These are phyloP conservation scores for Sterrhoptilus dennistouni DNA, from an alignment of 2,113 vertebrate species.

Conservation along the genomic window DNA sequence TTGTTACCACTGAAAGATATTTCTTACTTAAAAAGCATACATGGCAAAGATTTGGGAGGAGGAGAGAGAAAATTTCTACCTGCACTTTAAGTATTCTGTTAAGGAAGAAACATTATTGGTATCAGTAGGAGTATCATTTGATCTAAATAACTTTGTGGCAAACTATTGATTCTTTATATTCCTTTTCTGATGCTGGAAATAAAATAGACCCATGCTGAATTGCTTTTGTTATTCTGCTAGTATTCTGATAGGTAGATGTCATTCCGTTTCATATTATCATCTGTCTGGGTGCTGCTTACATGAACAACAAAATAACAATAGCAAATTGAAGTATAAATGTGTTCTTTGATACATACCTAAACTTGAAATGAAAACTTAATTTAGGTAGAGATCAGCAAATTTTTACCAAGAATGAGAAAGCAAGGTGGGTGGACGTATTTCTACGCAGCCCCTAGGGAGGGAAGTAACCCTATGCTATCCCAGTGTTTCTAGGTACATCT, in stretches of 20 bases:
- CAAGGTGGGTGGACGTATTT: neutral
- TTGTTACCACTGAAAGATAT: neutral
- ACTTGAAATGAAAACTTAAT: neutral
- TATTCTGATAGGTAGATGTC: neutral
- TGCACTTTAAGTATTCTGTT: neutral
- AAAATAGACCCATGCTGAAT: neutral
- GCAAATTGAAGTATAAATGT: neutral
- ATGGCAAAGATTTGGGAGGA: neutral
- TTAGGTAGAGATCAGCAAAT: neutral
- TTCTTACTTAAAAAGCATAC: neutral
- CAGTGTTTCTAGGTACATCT: conserved; percentile 33
- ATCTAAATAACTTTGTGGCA: neutral
- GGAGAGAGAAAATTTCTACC: neutral
- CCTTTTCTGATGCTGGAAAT: neutral
- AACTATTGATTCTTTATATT: neutral
- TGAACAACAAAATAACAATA: neutral
- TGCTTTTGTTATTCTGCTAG: neutral
- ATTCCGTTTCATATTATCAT: neutral
- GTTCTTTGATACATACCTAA: neutral
- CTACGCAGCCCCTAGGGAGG: conserved; percentile 1
- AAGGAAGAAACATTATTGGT: neutral
- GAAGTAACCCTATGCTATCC: conserved; percentile 30
- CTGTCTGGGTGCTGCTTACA: neutral
- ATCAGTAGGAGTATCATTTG: neutral
- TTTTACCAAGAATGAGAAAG: neutral